Conservation (phyloP, 2,888 invertebrate species). For the Spialia ferax region DNA sequence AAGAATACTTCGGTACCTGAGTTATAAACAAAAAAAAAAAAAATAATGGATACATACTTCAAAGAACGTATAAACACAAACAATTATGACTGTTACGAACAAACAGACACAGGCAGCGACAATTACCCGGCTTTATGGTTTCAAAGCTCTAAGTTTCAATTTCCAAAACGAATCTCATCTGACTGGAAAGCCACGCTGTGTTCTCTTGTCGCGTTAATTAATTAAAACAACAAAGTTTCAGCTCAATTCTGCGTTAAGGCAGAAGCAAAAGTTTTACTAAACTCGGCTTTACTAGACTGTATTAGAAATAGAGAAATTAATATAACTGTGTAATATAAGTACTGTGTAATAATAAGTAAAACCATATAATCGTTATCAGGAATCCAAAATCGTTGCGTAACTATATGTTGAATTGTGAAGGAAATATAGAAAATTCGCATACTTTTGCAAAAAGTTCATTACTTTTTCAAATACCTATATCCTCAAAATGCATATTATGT, state of each 20-base stretch:
- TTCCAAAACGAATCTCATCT: slow-evolving; percentile 36
- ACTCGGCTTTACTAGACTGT: not conserved
- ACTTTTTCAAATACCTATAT: no score
- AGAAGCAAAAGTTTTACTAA: not conserved
- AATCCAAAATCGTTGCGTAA: no score
- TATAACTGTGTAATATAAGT: not conserved
- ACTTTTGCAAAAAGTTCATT: no score
- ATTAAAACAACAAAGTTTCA: slow-evolving; percentile 71
- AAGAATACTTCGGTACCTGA: no score
- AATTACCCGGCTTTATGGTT: slow-evolving; percentile 19
- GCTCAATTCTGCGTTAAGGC: slow-evolving; percentile 52
- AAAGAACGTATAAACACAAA: not conserved
- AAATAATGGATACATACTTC: no score
- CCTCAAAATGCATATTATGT: no score
- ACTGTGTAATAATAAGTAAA: not conserved
- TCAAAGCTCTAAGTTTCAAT: slow-evolving; percentile 29
- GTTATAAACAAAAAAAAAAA: no score
- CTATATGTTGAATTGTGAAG: no score
- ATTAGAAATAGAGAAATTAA: not conserved
- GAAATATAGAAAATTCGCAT: no score
- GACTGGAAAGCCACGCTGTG: slow-evolving; percentile 48
- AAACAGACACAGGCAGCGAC: slow-evolving; percentile 1
- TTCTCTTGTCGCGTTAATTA: slow-evolving; percentile 61
- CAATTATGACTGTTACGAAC: not conserved
- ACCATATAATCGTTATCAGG: no score